These are phyloP conservation scores for cattle (Bos taurus) DNA, from an alignment of 2,113 vertebrate genomes.

Conservation along the genomic window DNA sequence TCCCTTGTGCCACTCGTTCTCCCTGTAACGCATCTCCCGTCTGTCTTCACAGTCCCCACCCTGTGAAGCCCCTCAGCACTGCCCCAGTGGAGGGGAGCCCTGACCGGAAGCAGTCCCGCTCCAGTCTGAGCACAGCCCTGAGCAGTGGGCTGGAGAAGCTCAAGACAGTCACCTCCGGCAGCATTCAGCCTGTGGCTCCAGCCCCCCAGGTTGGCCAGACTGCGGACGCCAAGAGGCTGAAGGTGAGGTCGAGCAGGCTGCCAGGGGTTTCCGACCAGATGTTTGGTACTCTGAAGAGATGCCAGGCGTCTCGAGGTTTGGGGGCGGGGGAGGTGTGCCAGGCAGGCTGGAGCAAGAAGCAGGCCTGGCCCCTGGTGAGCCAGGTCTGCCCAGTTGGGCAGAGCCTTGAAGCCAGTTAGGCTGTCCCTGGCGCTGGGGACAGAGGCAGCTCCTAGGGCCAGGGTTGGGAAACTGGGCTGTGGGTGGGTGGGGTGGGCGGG, in stretches of 20 bases:
- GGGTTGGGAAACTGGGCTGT: not conserved
- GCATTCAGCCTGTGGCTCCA: constrained; percentile 78
- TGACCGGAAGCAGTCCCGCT: constrained; percentile 82
- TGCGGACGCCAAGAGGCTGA: constrained; percentile 80
- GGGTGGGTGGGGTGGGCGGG: not conserved
- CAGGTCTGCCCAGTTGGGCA: not conserved
- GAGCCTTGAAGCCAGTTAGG: not conserved
- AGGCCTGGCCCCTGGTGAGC: not conserved
- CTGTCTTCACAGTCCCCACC: constrained; percentile 86
- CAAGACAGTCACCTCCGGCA: constrained; percentile 80
- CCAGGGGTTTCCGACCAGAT: not conserved
- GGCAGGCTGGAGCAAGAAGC: not conserved
- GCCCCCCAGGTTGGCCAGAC: constrained; percentile 75
- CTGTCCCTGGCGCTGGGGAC: not conserved
- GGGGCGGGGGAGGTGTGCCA: not conserved
- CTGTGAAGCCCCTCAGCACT: constrained; percentile 91
- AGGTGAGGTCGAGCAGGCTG: constrained; percentile 76
- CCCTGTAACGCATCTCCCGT: not conserved
- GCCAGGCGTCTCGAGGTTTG: not conserved
- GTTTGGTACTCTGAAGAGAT: not conserved
- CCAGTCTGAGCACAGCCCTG: constrained; percentile 81
- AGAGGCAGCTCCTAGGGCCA: not conserved
- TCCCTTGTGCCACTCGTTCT: not conserved
- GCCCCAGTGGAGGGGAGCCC: constrained; percentile 58
- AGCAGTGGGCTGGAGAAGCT: constrained; percentile 89